Conservation (phyloP, 2,113 vertebrate genomes). For the Eclectus roratus region DNA sequence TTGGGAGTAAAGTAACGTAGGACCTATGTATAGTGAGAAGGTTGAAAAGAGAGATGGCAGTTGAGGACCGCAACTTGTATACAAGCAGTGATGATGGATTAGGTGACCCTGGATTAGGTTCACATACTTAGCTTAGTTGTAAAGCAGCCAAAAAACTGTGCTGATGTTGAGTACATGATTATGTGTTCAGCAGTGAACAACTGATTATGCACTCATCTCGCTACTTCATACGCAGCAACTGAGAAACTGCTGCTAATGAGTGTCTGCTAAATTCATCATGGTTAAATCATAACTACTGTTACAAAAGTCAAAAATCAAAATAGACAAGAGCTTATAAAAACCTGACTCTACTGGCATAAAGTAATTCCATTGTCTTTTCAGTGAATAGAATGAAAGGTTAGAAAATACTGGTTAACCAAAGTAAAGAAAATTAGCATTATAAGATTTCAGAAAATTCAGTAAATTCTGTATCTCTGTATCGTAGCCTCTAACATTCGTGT, state of each 20-base stretch:
- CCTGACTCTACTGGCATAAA: not conserved
- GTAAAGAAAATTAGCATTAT: not conserved
- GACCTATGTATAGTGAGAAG: not conserved
- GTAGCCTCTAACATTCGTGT: not conserved
- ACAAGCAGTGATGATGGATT: not conserved
- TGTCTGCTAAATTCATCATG: not conserved
- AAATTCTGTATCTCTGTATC: not conserved
- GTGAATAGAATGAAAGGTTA: not conserved
- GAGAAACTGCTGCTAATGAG: not conserved
- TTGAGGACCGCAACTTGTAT: not conserved
- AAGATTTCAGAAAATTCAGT: not conserved
- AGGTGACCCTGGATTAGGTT: not conserved
- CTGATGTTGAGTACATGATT: not conserved
- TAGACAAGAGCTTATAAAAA: not conserved
- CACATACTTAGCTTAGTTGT: not conserved
- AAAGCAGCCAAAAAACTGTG: not conserved
- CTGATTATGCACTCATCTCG: not conserved
- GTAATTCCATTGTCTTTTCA: not conserved
- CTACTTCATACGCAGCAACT: not conserved
- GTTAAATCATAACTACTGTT: not conserved
- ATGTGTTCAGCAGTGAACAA: not conserved
- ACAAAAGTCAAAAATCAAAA: not conserved
- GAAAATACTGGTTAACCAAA: not conserved
- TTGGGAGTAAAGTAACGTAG: not conserved
- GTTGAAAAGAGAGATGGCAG: not conserved